phyloP scores from a whole-genome alignment of 2,888 invertebrate genomes.

The Elaeidobius kamerunicus region DNA sequence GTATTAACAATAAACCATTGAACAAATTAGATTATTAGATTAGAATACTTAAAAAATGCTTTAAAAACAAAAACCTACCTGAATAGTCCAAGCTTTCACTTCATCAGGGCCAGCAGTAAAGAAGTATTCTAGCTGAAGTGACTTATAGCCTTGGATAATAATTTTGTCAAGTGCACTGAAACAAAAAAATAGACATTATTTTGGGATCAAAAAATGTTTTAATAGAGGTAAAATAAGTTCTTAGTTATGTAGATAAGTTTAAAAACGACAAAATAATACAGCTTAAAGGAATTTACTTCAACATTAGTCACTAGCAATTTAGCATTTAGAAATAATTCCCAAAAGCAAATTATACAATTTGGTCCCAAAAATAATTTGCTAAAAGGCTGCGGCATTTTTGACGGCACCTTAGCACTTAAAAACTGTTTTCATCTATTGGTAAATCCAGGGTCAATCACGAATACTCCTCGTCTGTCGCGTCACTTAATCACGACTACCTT shows the following conservation, averaged over 20 bases:
- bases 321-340: too few relatives aligned
- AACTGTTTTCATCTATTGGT: conserved; percentile 20
- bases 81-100: conserved; percentile 99
- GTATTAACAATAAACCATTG: too few relatives aligned
- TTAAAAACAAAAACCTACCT: too few relatives aligned
- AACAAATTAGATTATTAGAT: too few relatives aligned
- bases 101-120: conserved; percentile 97
- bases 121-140: conserved; percentile 95
- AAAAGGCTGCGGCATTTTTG: conserved; percentile 5
- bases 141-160: conserved; percentile 94
- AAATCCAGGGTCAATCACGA: conserved; percentile 19
- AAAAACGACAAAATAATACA: too few relatives aligned
- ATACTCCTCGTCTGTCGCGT: conserved; percentile 26
- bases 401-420: conserved; percentile 8
- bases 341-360: not conserved
- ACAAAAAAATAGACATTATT: too few relatives aligned
- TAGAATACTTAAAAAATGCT: too few relatives aligned
- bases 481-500: conserved; percentile 25
- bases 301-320: too few relatives aligned
- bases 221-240: too few relatives aligned
- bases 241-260: too few relatives aligned
- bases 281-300: too few relatives aligned
- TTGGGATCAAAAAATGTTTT: too few relatives aligned
- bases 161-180: conserved; percentile 95
- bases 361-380: conserved; percentile 12